Percentiles rank a stretch among this genome's conserved stretches.
phyloP scores from a whole-genome alignment of 2,797 vertebrate species.

The Harpia harpyja region DNA sequence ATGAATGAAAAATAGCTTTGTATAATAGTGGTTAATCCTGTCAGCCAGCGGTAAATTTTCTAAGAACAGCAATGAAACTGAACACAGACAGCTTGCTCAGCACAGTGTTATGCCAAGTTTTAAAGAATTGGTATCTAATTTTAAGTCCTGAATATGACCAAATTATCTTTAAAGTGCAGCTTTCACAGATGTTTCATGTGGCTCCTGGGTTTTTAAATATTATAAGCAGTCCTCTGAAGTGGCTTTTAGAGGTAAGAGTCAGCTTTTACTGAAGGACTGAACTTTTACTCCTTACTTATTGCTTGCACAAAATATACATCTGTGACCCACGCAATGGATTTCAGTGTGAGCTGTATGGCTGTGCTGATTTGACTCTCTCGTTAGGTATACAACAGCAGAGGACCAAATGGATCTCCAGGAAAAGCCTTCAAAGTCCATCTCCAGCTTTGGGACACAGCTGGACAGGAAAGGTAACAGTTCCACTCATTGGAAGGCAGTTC shows the following conservation, averaged over 20 bases:
- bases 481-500: not conserved
- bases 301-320: no score
- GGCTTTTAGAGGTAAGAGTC: not conserved
- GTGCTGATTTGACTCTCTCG: not conserved
- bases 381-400: slow-evolving; percentile 85
- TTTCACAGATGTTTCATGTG: not conserved
- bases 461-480: slow-evolving; percentile 86
- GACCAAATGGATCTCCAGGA: slow-evolving; percentile 83
- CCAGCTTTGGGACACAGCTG: slow-evolving; percentile 96
- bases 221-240: not conserved
- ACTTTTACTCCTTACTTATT: not conserved
- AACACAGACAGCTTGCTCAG: not conserved
- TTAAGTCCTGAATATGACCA: not conserved
- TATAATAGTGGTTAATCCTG: not conserved
- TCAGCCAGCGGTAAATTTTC: not conserved
- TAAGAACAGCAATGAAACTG: not conserved
- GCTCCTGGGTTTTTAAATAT: not conserved
- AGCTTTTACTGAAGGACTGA: not conserved
- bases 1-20: not conserved
- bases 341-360: not conserved
- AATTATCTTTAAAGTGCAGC: not conserved
- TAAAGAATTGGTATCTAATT: not conserved
- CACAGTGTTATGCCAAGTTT: not conserved
- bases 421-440: slow-evolving; percentile 93
- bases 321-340: not conserved